Conservation (phyloP, 2,888 invertebrate species). For the Elegia similella region DNA sequence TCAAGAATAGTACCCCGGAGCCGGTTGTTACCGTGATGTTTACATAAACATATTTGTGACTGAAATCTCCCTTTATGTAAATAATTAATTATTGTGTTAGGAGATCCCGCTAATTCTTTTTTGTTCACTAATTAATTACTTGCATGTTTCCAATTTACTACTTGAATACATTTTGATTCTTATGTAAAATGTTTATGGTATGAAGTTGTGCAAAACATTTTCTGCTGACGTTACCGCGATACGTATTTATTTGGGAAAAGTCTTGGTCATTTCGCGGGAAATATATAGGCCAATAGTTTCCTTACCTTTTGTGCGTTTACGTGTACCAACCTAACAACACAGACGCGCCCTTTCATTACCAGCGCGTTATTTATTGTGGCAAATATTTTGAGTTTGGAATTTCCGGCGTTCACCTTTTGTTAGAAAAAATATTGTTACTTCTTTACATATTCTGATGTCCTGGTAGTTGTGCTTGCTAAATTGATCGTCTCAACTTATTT, state of each 20-base stretch:
- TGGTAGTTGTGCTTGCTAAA: conserved; percentile 26
- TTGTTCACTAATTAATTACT: too few relatives aligned
- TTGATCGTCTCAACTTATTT: conserved; percentile 21
- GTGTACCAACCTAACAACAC: conserved; percentile 23
- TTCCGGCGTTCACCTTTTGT: conserved; percentile 25
- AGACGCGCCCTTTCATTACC: conserved; percentile 48
- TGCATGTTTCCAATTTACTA: too few relatives aligned
- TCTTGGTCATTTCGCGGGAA: conserved; percentile 50
- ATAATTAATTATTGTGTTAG: too few relatives aligned
- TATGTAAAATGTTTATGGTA: neutral
- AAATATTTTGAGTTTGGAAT: conserved; percentile 31
- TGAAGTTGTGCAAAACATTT: conserved; percentile 20
- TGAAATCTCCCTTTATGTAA: too few relatives aligned
- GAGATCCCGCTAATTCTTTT: too few relatives aligned
- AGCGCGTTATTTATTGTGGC: conserved; percentile 43
- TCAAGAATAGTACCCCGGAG: too few relatives aligned
- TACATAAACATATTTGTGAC: too few relatives aligned
- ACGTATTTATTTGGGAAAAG: conserved; percentile 51
- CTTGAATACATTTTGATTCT: too few relatives aligned
- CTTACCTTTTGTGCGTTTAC: conserved; percentile 30
- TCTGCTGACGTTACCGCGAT: conserved; percentile 38
- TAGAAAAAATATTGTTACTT: conserved; percentile 38
- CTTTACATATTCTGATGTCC: conserved; percentile 38
- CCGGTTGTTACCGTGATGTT: too few relatives aligned
- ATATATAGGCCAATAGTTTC: conserved; percentile 51